Base-by-base conservation (phyloP, 2,113 vertebrate species). In the Balaenoptera acutorostrata region DNA sequence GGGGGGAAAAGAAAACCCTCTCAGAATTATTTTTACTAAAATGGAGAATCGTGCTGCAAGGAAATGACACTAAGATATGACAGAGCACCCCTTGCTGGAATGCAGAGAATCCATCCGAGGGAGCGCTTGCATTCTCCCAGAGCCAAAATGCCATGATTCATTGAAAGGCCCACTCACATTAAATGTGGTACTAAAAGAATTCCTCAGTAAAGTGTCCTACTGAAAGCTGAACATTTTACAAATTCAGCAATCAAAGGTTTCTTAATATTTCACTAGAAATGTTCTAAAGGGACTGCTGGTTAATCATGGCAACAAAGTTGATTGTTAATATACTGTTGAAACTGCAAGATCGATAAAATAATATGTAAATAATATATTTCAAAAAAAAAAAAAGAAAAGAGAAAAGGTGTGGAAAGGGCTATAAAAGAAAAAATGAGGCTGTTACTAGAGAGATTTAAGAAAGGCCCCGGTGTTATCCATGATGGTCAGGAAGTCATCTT, bases 211-310 rank as follows among this genome's bases (percentile, higher is more conserved):
- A 88, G 36, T 64, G 46, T 77, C 15, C 82, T 61, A 11, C 57
- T 20, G 71, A 75, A 52, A 88, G 31, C 4, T 25, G 64, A 95
- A 77, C 59, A 82, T 61, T 61, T 86, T 75, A 63, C 77, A 84
- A 89, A 93, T 55, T 68, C 41, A 83, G 55, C 29, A 21, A 14
- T 33, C 44, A 44, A 63, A 81, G 20, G 6, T n/a, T 78, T 84
- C 55, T 96, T 91, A 88, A 46, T 88, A 64, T 82, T 96, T 95
- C 72, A 89, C 44, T 61, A 82, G 92, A 91, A 81, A 93, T 55
- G 25, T 6, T 61, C 39, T 59, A 85, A 71, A 82, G 59, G 41
- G 49, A 66, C 15, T 69, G 23, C 17, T 74, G 55, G 64, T n/a
- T 88, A 85, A 95, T 57, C 71, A 63, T 8, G 63, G 88, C 25